A percentile compares a stretch with the other conserved stretches of the same genome.
These are phyloP conservation scores for Actinopyga echinites DNA, from an alignment of 53 echinoderm and acorn worm genomes.

Conservation along the genomic window DNA sequence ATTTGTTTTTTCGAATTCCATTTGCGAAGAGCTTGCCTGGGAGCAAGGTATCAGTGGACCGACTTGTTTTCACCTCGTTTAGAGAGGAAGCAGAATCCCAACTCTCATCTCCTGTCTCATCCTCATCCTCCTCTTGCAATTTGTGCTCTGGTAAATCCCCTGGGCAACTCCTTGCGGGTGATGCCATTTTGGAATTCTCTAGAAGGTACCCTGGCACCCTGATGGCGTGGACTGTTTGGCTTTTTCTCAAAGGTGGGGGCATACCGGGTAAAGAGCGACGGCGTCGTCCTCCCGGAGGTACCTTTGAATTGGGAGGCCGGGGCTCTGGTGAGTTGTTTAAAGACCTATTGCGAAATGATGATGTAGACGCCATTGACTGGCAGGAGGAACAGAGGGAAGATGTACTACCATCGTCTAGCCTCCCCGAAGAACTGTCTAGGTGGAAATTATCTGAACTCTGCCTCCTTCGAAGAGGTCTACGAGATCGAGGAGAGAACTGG, in stretches of 20 bases:
- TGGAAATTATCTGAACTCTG: conserved; percentile 35
- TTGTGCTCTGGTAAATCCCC: conserved; percentile 41
- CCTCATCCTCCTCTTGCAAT: conserved; percentile 10
- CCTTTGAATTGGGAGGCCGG: not conserved
- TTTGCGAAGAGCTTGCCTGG: not conserved
- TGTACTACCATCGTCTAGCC: not conserved
- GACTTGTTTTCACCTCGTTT: not conserved
- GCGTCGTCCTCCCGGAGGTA: conserved; percentile 30
- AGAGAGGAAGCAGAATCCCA: conserved; percentile 22
- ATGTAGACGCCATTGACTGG: conserved; percentile 8
- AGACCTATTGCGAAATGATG: conserved; percentile 4
- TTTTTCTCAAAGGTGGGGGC: conserved; percentile 83
- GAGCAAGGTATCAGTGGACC: not conserved
- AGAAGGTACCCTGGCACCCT: conserved; percentile 56
- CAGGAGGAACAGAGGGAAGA: conserved; percentile 35
- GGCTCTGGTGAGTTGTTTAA: conserved; percentile 36
- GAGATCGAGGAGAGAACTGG: not conserved
- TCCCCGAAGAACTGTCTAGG: not conserved
- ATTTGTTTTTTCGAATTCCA: conserved; percentile 20
- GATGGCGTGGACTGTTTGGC: conserved; percentile 81
- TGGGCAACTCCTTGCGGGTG: conserved; percentile 49
- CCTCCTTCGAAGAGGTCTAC: conserved; percentile 4
- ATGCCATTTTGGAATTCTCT: conserved; percentile 13
- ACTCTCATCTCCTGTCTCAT: conserved; percentile 35
- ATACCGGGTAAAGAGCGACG: conserved; percentile 70